These are phyloP conservation scores for Drosophila trichaetosa DNA, from an alignment of 2,888 invertebrate species.

Conservation along the genomic window DNA sequence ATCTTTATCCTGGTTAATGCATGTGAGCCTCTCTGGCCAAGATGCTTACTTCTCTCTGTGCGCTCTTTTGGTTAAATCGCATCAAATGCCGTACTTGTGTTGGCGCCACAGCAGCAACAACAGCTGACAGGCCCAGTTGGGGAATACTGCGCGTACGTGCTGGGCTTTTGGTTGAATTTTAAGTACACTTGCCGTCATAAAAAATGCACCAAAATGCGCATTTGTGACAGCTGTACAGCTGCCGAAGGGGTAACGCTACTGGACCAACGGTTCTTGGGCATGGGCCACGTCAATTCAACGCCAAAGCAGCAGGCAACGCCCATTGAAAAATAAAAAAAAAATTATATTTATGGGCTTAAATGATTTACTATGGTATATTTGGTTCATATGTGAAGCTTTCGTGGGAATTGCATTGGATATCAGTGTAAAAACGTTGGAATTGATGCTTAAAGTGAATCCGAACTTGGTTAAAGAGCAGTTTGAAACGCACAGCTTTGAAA, in stretches of 20 bases:
- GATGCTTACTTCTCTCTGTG: constrained; percentile 32
- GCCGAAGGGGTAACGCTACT: constrained; percentile 1
- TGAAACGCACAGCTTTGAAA: not conserved
- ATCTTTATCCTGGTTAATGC: constrained; percentile 39
- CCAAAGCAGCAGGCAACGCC: constrained; percentile 5
- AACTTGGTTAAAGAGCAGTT: not conserved
- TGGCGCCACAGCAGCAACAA: constrained; percentile 15
- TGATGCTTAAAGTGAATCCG: not conserved
- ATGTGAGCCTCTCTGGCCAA: constrained; percentile 7
- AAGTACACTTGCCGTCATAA: constrained; percentile 59
- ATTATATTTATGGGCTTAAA: constrained; percentile 27
- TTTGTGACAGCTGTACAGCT: constrained; percentile 58
- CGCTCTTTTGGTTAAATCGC: constrained; percentile 62
- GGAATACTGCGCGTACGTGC: constrained; percentile 63
- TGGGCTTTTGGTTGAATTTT: constrained; percentile 54
- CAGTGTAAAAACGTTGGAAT: not conserved
- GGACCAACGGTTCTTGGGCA: not conserved
- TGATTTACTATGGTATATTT: constrained; percentile 43
- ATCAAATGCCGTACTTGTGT: constrained; percentile 45
- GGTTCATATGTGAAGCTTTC: constrained; percentile 13
- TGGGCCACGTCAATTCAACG: not conserved
- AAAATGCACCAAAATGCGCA: constrained; percentile 61
- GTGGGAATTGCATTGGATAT: not conserved
- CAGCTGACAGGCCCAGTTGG: constrained; percentile 65
- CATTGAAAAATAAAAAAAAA: constrained; percentile 10